Evolutionary conservation across 1,140 invertebrate genomes (phyloP).

Genomic region (Ruditapes philippinarum): DNA sequence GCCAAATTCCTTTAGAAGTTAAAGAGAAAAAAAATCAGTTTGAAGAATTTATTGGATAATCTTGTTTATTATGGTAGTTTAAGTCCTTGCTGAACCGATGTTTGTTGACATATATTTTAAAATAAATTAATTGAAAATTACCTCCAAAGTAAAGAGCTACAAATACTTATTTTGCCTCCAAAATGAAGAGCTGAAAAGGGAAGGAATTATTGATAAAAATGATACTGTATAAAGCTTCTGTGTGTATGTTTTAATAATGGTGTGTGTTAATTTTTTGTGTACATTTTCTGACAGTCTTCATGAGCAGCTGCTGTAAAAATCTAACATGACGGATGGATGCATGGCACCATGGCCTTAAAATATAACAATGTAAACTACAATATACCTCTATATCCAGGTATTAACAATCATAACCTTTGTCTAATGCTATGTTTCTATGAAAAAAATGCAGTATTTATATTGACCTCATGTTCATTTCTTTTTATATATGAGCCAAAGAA

Average conservation of each 20-base stretch:
- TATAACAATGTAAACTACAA: conserved; percentile 21
- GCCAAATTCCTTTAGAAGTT: no score
- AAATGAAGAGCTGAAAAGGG: background rate
- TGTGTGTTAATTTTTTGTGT: conserved; percentile 41
- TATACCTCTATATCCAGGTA: conserved; percentile 29
- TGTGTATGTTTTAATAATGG: conserved; percentile 23
- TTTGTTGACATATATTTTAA: no score
- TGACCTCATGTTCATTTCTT: no score
- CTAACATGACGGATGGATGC: conserved; percentile 71
- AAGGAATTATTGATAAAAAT: background rate
- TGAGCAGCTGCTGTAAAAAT: conserved; percentile 30
- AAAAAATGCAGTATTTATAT: no score
- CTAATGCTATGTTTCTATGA: conserved; percentile 13
- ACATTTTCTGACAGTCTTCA: conserved; percentile 44
- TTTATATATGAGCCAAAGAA: no score
- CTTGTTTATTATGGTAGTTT: no score
- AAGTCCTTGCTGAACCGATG: no score
- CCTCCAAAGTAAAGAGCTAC: no score
- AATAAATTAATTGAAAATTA: no score
- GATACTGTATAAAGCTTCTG: background rate
- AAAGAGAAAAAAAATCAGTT: no score
- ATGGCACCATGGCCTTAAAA: conserved; percentile 63
- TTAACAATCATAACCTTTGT: background rate
- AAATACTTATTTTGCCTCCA: background rate
- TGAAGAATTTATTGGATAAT: no score